Evolutionary conservation across 2,113 vertebrate genomes (phyloP), one percentile per base, ranked within the genome.

Genomic region (Antigone vipio): DNA sequence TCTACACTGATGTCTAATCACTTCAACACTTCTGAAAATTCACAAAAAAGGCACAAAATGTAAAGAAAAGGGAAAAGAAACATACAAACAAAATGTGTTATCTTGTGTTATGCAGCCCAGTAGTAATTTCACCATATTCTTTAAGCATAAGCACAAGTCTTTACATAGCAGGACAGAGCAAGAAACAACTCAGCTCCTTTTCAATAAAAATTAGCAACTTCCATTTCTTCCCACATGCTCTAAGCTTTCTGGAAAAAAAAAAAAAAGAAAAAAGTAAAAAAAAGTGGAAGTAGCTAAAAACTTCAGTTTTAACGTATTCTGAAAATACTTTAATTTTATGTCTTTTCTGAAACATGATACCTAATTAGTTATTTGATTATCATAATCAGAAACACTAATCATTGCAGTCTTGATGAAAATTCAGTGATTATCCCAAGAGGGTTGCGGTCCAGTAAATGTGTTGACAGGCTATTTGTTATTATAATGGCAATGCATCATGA

Each of bases 301-400:
- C 35, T 87, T 71, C 22, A 27, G 11, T 49, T 49, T 79, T 64
- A 68, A 69, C 9, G 3, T 78, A 92, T 68, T 96, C 79, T 86
- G 60, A 84, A 94, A 97, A 89, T 34, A 93, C 81, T 95, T 88
- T 83, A 84, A 83, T 96, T 78, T 80, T 85, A 60, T 96, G 22
- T 94, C 71, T 84, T 97, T 97, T 97, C 97, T 96, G 93, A 98
- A 97, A 97, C 82, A 95, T 89, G 96, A 96, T 95, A 91, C 95
- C 94, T 97, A 98, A 98, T 98, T 97, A 98, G 96, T 97, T 98
- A 97, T 97, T 98, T 98, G 96, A 98, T 98, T 98, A 97, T 97
- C 90, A 97, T 98, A 98, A 98, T 98, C 93, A 98, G 93, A 98
- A 98, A 95, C 94, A 97, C 94, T 98, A 98, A 98, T 98, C 94